These are phyloP conservation scores for Chelmon rostratus DNA, from an alignment of 2,797 vertebrate genomes.

Conservation along the genomic window DNA sequence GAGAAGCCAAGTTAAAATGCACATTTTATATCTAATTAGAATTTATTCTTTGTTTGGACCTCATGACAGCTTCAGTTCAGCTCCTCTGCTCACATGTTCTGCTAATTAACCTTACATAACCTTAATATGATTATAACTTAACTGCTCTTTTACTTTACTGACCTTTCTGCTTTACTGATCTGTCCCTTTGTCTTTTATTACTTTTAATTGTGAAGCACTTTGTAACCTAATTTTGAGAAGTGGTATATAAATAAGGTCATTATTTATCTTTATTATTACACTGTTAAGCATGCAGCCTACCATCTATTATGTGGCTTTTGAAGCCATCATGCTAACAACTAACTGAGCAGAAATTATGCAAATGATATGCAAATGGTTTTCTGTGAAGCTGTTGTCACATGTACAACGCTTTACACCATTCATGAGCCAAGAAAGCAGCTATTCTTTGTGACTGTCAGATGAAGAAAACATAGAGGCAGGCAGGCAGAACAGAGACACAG, in stretches of 20 bases:
- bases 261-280: conserved; percentile 56
- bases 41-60: conserved; percentile 19
- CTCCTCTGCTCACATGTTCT: conserved; percentile 50
- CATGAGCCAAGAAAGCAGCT: conserved; percentile 58
- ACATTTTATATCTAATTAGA: conserved; percentile 42
- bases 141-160: conserved; percentile 41
- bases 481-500: conserved; percentile 64
- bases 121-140: conserved; percentile 54
- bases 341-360: conserved; percentile 64
- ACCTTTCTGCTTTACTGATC: conserved; percentile 67
- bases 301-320: conserved; percentile 49
- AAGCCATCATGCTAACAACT: conserved; percentile 50
- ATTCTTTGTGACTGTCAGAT: conserved; percentile 64
- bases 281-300: conserved; percentile 21
- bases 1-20: conserved; percentile 2
- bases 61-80: conserved; percentile 37
- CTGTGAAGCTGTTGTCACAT: conserved; percentile 45
- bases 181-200: conserved; percentile 55
- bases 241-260: conserved; percentile 66
- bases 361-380: conserved; percentile 67
- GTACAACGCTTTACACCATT: conserved; percentile 53
- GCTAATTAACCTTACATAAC: conserved; percentile 65
- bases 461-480: conserved; percentile 64
- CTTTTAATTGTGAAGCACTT: conserved; percentile 54
- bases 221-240: conserved; percentile 40